Conservation (phyloP, 2,888 invertebrate species). For the Machimus atricapillus region DNA sequence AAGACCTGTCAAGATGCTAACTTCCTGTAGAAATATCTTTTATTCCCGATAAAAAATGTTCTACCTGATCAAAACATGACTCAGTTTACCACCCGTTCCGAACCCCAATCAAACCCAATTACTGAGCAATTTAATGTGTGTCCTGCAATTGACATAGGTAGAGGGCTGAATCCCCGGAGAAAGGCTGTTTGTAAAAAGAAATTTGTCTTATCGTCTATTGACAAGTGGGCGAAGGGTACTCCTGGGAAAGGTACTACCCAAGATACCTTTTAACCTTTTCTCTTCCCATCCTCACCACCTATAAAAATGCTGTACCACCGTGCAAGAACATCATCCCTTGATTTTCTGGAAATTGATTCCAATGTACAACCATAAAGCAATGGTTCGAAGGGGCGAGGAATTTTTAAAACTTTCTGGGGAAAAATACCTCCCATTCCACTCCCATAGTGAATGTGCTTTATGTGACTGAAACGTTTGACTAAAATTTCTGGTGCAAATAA, state of each 20-base stretch:
- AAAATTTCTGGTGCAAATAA: neutral
- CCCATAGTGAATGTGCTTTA: neutral
- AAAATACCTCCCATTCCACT: neutral
- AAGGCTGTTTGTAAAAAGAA: neutral
- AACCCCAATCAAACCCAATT: neutral
- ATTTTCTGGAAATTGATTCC: constrained; percentile 13
- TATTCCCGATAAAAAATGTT: neutral
- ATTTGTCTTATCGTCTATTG: neutral
- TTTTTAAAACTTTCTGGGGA: neutral
- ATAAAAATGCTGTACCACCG: neutral
- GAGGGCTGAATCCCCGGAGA: neutral
- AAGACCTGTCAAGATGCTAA: neutral
- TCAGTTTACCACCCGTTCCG: neutral
- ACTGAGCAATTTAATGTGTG: neutral
- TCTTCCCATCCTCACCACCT: neutral
- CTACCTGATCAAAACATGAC: neutral
- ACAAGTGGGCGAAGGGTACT: neutral
- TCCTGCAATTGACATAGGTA: neutral
- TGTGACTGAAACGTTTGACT: neutral
- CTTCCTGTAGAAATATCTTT: neutral
- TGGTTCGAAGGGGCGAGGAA: neutral
- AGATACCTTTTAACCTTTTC: neutral
- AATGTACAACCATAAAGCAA: neutral
- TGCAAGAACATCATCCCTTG: neutral
- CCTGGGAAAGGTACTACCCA: neutral